A percentile compares a stretch with the other conserved stretches of the same genome.
Conservation (phyloP, 2,797 vertebrate genomes). For the Gadopsis marmoratus region DNA sequence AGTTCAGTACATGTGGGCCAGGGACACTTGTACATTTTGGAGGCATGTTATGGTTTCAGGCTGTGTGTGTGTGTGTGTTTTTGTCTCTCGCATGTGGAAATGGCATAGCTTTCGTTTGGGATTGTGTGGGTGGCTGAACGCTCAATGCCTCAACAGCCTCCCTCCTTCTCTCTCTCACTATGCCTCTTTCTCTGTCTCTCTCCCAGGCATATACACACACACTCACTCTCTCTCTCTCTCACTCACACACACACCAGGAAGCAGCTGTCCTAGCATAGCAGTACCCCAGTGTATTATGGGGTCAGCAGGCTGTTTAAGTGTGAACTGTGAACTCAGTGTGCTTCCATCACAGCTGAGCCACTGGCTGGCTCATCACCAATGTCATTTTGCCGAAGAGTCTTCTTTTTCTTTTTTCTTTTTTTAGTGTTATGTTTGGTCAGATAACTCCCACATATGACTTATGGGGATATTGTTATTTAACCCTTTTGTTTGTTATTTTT, state of each 20-base stretch:
- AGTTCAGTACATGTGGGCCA: slow-evolving; percentile 45
- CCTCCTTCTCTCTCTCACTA: background rate
- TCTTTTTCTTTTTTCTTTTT: background rate
- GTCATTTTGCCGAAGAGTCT: slow-evolving; percentile 30
- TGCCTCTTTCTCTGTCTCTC: background rate
- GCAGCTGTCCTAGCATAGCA: slow-evolving; percentile 67
- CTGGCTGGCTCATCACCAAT: slow-evolving; percentile 40
- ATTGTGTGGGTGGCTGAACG: slow-evolving; percentile 71
- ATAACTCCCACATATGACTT: slow-evolving; percentile 51
- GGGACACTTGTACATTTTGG: slow-evolving; percentile 47
- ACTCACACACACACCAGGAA: slow-evolving; percentile 24
- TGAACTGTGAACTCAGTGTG: slow-evolving; percentile 63
- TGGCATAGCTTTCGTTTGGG: slow-evolving; percentile 59
- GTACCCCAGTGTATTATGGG: slow-evolving; percentile 65
- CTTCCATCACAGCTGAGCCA: slow-evolving; percentile 66
- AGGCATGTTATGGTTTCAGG: slow-evolving; percentile 68
- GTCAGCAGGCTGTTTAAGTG: slow-evolving; percentile 67
- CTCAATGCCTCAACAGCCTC: slow-evolving; percentile 59
- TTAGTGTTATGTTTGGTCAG: slow-evolving; percentile 17
- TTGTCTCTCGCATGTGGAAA: slow-evolving; percentile 56
- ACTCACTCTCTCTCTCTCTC: background rate
- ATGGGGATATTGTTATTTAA: slow-evolving; percentile 32
- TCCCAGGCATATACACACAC: slow-evolving; percentile 7
- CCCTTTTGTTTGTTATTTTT: too few species aligned
- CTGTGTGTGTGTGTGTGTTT: slow-evolving; percentile 37